phyloP scores from a whole-genome alignment of 2,888 invertebrate genomes.

The Drosophila mayaguana region DNA sequence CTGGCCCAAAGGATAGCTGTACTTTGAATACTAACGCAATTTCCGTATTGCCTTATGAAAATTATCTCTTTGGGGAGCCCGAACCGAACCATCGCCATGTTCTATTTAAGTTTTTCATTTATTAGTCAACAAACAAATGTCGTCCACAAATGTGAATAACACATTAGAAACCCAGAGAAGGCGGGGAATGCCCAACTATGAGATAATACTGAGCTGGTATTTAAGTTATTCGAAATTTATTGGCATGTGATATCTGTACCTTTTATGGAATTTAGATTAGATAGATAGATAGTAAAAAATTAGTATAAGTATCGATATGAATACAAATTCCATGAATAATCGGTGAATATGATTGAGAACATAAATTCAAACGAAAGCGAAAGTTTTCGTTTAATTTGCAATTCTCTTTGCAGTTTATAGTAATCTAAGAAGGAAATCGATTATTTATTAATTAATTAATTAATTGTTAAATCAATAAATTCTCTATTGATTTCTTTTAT shows the following conservation, averaged over 20 bases:
- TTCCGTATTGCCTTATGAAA: not conserved
- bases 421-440: too few species aligned
- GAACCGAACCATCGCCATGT: not conserved
- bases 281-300: too few species aligned
- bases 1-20: slow-evolving; percentile 10
- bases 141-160: slow-evolving; percentile 4
- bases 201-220: not conserved
- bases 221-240: not conserved
- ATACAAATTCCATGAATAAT: too few species aligned
- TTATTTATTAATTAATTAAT: too few species aligned
- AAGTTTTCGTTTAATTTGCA: too few species aligned
- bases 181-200: not conserved
- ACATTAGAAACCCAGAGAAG: not conserved
- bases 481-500: too few species aligned
- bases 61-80: not conserved
- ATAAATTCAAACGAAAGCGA: too few species aligned
- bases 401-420: too few species aligned
- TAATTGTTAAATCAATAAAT: too few species aligned
- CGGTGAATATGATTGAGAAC: too few species aligned
- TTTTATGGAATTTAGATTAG: not conserved
- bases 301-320: too few species aligned
- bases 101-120: slow-evolving; percentile 6
- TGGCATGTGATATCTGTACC: not conserved
- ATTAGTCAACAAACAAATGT: slow-evolving; percentile 3
- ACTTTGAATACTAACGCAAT: slow-evolving; percentile 12